Base-by-base conservation (phyloP, 2,797 vertebrate species). In the Gobionotothen gibberifrons region DNA sequence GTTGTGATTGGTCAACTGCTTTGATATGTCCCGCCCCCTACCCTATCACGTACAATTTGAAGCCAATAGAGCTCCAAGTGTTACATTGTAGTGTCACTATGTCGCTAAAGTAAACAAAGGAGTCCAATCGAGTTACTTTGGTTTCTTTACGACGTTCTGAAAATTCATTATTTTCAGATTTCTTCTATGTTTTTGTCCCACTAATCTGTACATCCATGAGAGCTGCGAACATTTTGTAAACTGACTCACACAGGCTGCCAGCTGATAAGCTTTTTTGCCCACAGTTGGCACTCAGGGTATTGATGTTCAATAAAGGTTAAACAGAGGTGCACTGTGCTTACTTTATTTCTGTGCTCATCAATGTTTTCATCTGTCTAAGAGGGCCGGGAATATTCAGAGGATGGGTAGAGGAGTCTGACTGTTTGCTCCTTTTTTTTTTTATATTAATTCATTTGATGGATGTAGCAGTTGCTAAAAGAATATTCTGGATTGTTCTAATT, bases 261-360 rank as follows among this genome's bases (percentile, higher is more conserved):
- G 32, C 54, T 36, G 69, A 84, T 85, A 71, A 78, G 44, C 60
- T 26, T 3, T 26, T 70, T 76, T 63, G 69, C 42, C 58, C 29
- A 17, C 74, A 59, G 74, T 59, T 54, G 62, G 66, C 52, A 5
- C 55, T 82, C 39, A 7, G 44, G 36, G 32, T 46, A 32, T 52
- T 48, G 44, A 71, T 49, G 55, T 69, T 74, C 57, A 76, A 43
- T 67, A 59, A 36, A 74, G 54, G 43, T 67, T 73, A 63, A 70
- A 58, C 46, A n/a, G 16, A 7, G 7, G 17, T 60, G 62, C 36
- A 32, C 53, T 61, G 9, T 21, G 44, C 54, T 29, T 46, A 47
- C n/a, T 59, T 74, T 64, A 55, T 81, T 63, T 73, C 14, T 53
- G 3, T 43, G 16, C 43, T 44, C 44, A 56, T 67, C 55, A 56